Conservation (phyloP, 2,797 vertebrate species). For the Loris lydekkerianus region DNA sequence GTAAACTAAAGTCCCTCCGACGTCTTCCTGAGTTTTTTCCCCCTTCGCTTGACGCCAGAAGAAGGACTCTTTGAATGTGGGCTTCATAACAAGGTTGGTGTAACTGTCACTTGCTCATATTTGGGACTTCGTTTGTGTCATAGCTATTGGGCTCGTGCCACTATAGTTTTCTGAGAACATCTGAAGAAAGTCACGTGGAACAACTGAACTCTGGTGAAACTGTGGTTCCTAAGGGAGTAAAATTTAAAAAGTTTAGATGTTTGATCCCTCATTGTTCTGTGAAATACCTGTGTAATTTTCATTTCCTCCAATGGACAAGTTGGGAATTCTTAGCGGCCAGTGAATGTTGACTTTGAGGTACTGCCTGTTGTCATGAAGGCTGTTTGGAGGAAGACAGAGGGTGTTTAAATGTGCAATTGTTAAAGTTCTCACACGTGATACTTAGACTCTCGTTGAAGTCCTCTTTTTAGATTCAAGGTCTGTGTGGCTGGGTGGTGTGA, state of each 20-base stretch:
- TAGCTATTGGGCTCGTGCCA: conserved; percentile 19
- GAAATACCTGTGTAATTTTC: conserved; percentile 71
- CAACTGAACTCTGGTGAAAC: conserved; percentile 37
- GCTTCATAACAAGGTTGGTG: neutral
- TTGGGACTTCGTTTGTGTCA: neutral
- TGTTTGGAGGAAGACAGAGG: neutral
- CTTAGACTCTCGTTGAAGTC: conserved; percentile 23
- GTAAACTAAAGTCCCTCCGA: conserved; percentile 75
- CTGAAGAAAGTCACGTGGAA: conserved; percentile 55
- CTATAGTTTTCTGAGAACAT: conserved; percentile 48
- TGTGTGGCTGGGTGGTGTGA: neutral
- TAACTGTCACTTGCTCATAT: neutral
- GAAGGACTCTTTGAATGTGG: neutral
- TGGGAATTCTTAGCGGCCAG: conserved; percentile 58
- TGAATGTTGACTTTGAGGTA: conserved; percentile 51
- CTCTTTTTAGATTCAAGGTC: conserved; percentile 49
- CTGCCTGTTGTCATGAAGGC: neutral
- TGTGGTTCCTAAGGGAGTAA: conserved; percentile 32
- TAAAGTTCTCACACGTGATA: neutral
- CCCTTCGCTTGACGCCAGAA: conserved; percentile 29
- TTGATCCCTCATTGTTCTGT: conserved; percentile 66
- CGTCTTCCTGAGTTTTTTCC: neutral
- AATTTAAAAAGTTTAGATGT: conserved; percentile 26
- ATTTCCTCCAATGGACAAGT: conserved; percentile 67
- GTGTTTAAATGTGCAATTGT: neutral